These are phyloP conservation scores for Pammene fasciana DNA, from an alignment of 2,888 invertebrate genomes.

Conservation along the genomic window DNA sequence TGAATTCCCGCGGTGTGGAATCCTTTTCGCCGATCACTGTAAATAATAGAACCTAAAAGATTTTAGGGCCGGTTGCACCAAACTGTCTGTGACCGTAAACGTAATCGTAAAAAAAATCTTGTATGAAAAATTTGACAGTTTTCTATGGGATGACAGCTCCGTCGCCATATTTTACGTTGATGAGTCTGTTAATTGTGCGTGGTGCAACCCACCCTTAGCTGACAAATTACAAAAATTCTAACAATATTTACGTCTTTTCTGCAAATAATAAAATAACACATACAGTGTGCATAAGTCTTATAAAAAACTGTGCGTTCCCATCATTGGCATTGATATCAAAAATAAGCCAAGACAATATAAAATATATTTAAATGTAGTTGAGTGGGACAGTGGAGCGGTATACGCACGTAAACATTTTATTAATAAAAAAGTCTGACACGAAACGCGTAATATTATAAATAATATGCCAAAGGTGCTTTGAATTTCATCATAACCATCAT, in stretches of 20 bases:
- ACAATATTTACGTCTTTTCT: neutral
- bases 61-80: too few species aligned
- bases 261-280: neutral
- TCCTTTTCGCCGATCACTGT: too few species aligned
- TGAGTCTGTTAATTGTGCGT: too few species aligned
- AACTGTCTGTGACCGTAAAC: too few species aligned
- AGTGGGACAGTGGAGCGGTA: conserved; percentile 45
- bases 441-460: conserved; percentile 31
- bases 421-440: conserved; percentile 45
- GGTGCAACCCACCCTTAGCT: too few species aligned
- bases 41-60: too few species aligned
- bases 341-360: conserved; percentile 59
- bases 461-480: conserved; percentile 21
- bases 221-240: too few species aligned
- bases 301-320: conserved; percentile 46
- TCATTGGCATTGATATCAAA: conserved; percentile 60
- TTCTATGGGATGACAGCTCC: too few species aligned
- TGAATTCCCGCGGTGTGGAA: too few species aligned
- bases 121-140: too few species aligned
- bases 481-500: conserved; percentile 28
- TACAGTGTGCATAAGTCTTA: conserved; percentile 24
- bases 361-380: conserved; percentile 46
- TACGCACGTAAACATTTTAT: conserved; percentile 45
- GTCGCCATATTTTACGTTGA: too few species aligned
- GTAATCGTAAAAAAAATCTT: too few species aligned